Evolutionary conservation across 2,797 vertebrate genomes (phyloP).

Genomic region (Phrynocephalus guinanensis): DNA sequence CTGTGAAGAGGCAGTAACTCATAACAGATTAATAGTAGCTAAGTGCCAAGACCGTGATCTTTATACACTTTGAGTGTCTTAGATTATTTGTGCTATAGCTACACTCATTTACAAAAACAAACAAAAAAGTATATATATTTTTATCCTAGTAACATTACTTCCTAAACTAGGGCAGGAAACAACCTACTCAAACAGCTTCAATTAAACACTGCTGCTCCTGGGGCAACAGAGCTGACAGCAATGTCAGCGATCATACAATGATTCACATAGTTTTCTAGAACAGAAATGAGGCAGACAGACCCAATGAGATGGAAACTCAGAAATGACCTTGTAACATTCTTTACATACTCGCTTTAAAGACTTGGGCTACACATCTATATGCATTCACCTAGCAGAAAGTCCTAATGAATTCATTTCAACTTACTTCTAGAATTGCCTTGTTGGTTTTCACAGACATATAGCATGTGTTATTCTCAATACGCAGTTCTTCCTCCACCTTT

Average conservation of each 20-base stretch:
- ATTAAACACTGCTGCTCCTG: slow-evolving; percentile 52
- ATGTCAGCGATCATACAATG: slow-evolving; percentile 53
- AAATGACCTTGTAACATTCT: neutral
- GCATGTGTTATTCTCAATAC: neutral
- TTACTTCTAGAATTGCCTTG: neutral
- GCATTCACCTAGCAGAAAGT: neutral
- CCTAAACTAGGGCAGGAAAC: slow-evolving; percentile 62
- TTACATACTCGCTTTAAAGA: slow-evolving; percentile 30
- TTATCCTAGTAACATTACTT: slow-evolving; percentile 44
- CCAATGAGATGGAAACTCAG: slow-evolving; percentile 38
- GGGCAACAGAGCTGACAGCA: slow-evolving; percentile 56
- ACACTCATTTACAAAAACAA: too few species aligned
- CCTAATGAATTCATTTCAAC: too few species aligned
- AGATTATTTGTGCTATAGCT: neutral
- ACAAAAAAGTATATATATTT: neutral
- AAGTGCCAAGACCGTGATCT: neutral
- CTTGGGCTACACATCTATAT: neutral
- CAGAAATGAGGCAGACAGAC: slow-evolving; percentile 52
- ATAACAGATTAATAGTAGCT: neutral
- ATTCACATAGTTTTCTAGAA: slow-evolving; percentile 51
- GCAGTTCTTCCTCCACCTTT: neutral
- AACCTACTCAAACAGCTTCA: slow-evolving; percentile 48
- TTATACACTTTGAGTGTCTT: slow-evolving; percentile 5
- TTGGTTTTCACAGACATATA: neutral
- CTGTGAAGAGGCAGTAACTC: neutral